A percentile compares a stretch with the other conserved stretches of the same genome.
Evolutionary conservation across 2,113 vertebrate genomes (phyloP).

Genomic region (Gavialis gangeticus): DNA sequence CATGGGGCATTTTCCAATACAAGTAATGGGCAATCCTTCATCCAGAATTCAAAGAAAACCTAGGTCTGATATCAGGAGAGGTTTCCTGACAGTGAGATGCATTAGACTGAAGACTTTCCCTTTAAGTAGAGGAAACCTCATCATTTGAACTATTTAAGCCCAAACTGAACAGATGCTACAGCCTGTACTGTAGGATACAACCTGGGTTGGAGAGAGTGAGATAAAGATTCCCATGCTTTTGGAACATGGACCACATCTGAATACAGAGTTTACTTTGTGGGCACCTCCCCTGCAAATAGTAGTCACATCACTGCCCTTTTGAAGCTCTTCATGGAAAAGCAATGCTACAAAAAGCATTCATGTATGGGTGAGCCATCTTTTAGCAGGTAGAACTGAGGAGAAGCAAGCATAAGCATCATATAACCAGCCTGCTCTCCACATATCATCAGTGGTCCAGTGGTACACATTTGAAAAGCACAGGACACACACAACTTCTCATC

Average conservation of each 20-base stretch:
- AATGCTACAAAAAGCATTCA: not conserved
- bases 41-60: slow-evolving; percentile 47
- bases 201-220: not conserved
- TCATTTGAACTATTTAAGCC: not conserved
- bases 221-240: not conserved
- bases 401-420: no score
- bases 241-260: not conserved
- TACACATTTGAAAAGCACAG: no score
- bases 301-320: not conserved
- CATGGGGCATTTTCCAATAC: slow-evolving; percentile 5
- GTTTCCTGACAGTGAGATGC: slow-evolving; percentile 43
- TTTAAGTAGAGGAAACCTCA: slow-evolving; percentile 6
- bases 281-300: not conserved
- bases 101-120: slow-evolving; percentile 57
- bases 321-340: not conserved
- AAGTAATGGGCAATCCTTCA: slow-evolving; percentile 28
- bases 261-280: not conserved
- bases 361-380: no score
- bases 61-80: slow-evolving; percentile 46
- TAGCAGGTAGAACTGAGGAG: no score
- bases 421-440: no score
- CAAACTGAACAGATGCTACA: not conserved
- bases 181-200: not conserved
- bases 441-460: no score
- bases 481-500: no score